Percentiles rank a stretch among this genome's conserved stretches.
phyloP scores from a whole-genome alignment of 2,888 invertebrate genomes.

The Hylaea fasciaria region DNA sequence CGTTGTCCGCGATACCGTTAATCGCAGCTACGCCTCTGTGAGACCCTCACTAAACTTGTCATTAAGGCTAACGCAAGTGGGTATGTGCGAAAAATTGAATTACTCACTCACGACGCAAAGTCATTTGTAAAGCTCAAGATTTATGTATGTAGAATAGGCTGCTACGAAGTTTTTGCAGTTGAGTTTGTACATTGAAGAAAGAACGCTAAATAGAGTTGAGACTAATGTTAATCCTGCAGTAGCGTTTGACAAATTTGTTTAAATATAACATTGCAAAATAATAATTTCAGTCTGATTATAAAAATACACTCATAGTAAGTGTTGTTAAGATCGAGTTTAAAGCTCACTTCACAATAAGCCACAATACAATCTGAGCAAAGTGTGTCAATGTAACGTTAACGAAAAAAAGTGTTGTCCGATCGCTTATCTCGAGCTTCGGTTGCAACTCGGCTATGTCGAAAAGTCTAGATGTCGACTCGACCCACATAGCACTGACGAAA shows the following conservation, averaged over 20 bases:
- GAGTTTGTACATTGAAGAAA: neutral
- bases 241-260: neutral
- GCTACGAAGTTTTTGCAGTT: neutral
- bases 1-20: conserved; percentile 80
- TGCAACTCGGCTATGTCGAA: conserved; percentile 63
- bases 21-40: conserved; percentile 44
- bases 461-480: conserved; percentile 66
- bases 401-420: conserved; percentile 59
- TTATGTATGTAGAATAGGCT: conserved; percentile 6
- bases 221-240: neutral
- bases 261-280: neutral
- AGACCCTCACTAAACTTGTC: conserved; percentile 41
- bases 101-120: conserved; percentile 28
- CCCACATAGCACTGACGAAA: conserved; percentile 72
- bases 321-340: conserved; percentile 33
- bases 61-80: conserved; percentile 36
- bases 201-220: neutral
- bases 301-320: neutral
- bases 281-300: neutral
- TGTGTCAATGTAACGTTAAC: conserved; percentile 68
- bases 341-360: conserved; percentile 42
- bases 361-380: conserved; percentile 47
- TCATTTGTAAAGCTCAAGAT: conserved; percentile 23
- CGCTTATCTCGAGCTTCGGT: conserved; percentile 55
- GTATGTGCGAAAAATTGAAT: conserved; percentile 33